phyloP scores from a whole-genome alignment of 2,888 invertebrate genomes.

The Euclidia mi region DNA sequence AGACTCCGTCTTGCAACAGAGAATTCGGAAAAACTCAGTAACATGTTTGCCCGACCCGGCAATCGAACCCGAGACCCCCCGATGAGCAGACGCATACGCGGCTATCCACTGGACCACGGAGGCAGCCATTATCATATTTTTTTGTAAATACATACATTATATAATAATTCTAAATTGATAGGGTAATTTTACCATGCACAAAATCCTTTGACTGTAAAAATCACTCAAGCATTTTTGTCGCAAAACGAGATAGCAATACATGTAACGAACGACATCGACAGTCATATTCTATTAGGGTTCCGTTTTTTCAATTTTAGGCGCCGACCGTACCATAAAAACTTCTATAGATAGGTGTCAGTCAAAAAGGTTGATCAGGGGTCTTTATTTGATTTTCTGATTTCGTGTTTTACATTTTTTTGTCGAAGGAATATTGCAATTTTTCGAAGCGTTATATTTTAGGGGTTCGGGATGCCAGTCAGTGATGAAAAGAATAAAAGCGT shows the following conservation, averaged over 20 bases:
- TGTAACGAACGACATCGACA: neutral
- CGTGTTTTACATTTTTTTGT: conserved; percentile 1
- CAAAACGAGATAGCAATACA: neutral
- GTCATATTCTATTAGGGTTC: conserved; percentile 1
- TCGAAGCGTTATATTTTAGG: neutral
- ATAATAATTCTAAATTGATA: no score
- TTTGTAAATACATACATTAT: no score
- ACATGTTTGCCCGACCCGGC: no score
- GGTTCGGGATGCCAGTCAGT: no score
- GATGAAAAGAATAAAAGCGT: no score
- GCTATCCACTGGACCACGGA: no score
- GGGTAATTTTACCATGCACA: no score
- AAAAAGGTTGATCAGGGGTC: neutral
- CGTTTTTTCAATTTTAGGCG: conserved; percentile 5
- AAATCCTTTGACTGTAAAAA: neutral
- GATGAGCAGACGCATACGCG: no score
- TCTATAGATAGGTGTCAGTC: conserved; percentile 15
- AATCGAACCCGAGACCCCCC: no score
- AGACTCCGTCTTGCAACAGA: no score
- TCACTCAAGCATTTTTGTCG: neutral
- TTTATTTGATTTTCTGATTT: conserved; percentile 41
- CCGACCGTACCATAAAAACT: conserved; percentile 4
- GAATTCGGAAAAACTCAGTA: no score
- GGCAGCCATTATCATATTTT: no score
- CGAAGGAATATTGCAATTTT: neutral